Base-by-base conservation (phyloP, 2,888 invertebrate genomes). In the Cryptosula pallasiana region DNA sequence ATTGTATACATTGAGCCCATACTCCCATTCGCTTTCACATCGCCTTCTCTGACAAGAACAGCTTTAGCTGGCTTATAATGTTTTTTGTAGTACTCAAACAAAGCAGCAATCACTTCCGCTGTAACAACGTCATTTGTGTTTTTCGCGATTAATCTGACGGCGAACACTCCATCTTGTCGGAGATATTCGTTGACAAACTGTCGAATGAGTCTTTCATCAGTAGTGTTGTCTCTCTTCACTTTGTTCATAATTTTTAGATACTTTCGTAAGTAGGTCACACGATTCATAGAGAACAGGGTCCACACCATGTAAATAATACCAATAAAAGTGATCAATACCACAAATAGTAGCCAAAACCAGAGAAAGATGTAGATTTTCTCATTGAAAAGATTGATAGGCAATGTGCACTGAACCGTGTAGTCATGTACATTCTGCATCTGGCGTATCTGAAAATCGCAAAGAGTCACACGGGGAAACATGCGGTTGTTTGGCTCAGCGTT, bases 401-500 rank as follows among this genome's bases (percentile, higher is more conserved):
- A 76, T 29, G 82, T 81, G 71, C 81, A 81, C 74, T 81, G 81
- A 72, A 81, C 82, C 34, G 79, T 80, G 77, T 82, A 81, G 35
- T 69, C 58, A n/a, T 72, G 55, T 27, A 74, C 75, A 29, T 74
- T 72, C 57, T 74, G 72, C 32, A 71, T 70, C 16, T 72, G 71
- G 23, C 74, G 72, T 1, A 55, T 57, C 16, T 71, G 35, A 36
- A 34, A 25, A 25, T 74, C 75, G 71, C 85, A 85, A 76, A 86
- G 76, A 69, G 86, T 85, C 72, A 85, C 84, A 32, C 85, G 76
- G 2, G 85, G 85, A 72, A 85, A 86, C 35, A 83, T 77, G 3
- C 80, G 80, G n/a, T 82, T 81, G 69, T 83, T 82, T 79, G 77
- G 45, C 80, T 9, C 9, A 29, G 25, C 13, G 9, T 63, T 27